Base-by-base conservation (phyloP, 2,888 invertebrate genomes). In the Lymantria monacha region DNA sequence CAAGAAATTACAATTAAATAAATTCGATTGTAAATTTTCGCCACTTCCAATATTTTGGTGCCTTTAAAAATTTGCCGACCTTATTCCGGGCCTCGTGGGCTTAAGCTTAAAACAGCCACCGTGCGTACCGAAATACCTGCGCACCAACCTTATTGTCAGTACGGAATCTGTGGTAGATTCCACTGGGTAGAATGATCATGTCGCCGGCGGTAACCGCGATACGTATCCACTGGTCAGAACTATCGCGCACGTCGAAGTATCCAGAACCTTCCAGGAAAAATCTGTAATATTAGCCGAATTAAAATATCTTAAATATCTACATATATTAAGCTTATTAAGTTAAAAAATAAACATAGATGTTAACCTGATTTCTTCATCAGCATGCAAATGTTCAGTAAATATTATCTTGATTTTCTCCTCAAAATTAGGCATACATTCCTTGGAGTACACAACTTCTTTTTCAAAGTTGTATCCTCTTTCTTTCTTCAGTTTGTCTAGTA, bases 191-290 rank as follows among this genome's bases (percentile, higher is more conserved):
- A 36, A 36, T 7, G 55, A 99, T 93, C 87, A 99, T 92, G 87
- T 99, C 99, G 0, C 98, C 98, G 0, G 95, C 92, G 0, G 84
- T 85, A 0, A 98, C 96, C 61, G 95, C 93, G 54, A 99, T 96
- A 41, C 99, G 94, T 66, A 99, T 96, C 99, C 99, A 99, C 58
- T 95, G 91, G 75, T 99, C 98, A 31, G 93, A 79, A 0, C 79
- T 87, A 49, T 98, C 97, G 22, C 99, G 92, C 0, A 98, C 98
- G 86, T 99, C 99, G 81, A 99, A 99, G 83, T 98, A 99, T 0
- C 99, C 99, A 0, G 96, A 96, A 0, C 98, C 98, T 44, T 96
- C 97, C 30, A 97, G 71, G 15, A 98, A 93, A 41, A 97, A 93
- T 51, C 99, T 95, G 75, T 95, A 82, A 82, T 22, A 22, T 22